A percentile compares a stretch with the other conserved stretches of the same genome.
These are phyloP conservation scores for Holothuria leucospilota DNA, from an alignment of 53 echinoderm and acorn worm genomes.

Conservation along the genomic window DNA sequence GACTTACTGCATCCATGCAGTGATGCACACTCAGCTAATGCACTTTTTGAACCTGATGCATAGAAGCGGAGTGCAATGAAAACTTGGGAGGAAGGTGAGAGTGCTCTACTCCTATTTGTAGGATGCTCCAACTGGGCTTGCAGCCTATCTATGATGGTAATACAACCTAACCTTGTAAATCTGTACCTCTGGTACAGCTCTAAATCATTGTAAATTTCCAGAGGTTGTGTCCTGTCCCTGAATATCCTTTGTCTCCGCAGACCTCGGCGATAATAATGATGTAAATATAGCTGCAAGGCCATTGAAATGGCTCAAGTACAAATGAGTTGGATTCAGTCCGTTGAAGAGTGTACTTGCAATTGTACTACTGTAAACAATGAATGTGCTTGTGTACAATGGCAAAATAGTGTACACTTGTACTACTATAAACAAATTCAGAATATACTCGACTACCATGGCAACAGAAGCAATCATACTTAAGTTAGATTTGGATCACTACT, in stretches of 20 bases:
- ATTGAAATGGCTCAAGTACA: too few relatives aligned
- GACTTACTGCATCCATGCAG: slow-evolving; percentile 29
- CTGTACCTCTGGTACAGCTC: slow-evolving; percentile 30
- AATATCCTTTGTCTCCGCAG: slow-evolving; percentile 4
- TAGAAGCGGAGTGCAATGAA: slow-evolving; percentile 37
- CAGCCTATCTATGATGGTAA: slow-evolving; percentile 3
- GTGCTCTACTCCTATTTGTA: not conserved
- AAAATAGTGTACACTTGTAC: too few relatives aligned
- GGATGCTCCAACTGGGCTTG: not conserved
- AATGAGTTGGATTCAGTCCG: too few relatives aligned
- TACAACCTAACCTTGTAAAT: slow-evolving; percentile 35
- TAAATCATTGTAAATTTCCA: not conserved
- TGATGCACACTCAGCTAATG: slow-evolving; percentile 11
- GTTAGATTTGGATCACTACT: too few relatives aligned
- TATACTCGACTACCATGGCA: too few relatives aligned
- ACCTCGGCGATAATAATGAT: too few relatives aligned
- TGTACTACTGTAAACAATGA: too few relatives aligned
- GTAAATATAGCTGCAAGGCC: too few relatives aligned
- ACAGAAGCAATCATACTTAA: too few relatives aligned
- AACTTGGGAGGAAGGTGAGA: slow-evolving; percentile 2
- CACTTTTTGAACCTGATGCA: slow-evolving; percentile 28
- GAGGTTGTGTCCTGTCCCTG: slow-evolving; percentile 23
- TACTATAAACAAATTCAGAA: too few relatives aligned
- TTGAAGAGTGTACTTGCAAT: too few relatives aligned
- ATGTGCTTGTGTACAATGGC: too few relatives aligned